Evolutionary conservation across 64 coral and sea anemone species (phyloP), one percentile per base, ranked within the genome.

Genomic region (Porites australiensis): DNA sequence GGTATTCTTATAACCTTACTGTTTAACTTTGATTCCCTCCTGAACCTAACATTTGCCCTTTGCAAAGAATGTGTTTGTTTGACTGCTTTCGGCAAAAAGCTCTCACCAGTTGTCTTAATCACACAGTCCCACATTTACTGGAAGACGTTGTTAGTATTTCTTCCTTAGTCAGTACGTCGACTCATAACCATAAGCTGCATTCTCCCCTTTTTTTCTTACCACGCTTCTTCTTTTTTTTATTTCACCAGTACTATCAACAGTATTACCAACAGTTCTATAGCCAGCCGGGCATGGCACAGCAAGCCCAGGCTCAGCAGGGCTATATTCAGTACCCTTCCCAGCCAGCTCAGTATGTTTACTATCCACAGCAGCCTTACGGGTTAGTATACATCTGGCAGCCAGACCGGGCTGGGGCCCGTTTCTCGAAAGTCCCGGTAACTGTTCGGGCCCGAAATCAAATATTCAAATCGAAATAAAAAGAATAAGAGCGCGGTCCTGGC

Each of bases 181-280:
- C 54, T 57, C 7, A 57, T 71, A 3, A 12, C 27, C 68, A 11
- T 27, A 3, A 12, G 20, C 51, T 57, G 12, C 53, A 58, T 58
- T 79, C 53, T 58, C 8, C 54, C 7, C 6, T 57, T 4, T 6
- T 57, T 9, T 12, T 57, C 12, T 9, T 12, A 57, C 7, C 58
- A 0, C 44, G 19, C 78, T 44, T 46, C 16, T 61, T 5, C 37
- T 49, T 5, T 46, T 9, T 10, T 45, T 3, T 67, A 0, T 68
- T 68, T 69, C 9, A 15, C 27, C 76, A 93, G 73, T 94, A 94
- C 57, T 94, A 94, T 75, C 92, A 94, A 60, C 92, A 94, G 87
- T 94, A 93, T 82, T 93, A 82, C 45, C 92, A 92, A 50, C 90
- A 93, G 64, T 88, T 82, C 80, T 93, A 93, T 51, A 76, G 72